Percentiles rank a stretch among this genome's conserved stretches.
Conservation (phyloP, 2,888 invertebrate genomes). For the Selenia dentaria region DNA sequence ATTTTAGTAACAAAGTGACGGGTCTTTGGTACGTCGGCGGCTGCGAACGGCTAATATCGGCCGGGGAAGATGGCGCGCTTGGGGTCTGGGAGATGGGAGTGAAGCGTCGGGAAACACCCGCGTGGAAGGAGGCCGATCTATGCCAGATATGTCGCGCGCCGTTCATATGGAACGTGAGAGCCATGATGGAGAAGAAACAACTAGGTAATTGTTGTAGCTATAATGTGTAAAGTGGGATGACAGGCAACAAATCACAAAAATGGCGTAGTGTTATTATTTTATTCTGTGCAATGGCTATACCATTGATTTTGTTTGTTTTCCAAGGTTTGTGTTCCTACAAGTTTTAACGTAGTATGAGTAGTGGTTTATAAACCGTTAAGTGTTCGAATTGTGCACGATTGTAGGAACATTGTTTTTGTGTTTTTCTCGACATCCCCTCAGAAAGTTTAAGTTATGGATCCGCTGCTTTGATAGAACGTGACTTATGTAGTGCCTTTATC, state of each 20-base stretch:
- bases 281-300: too few species aligned
- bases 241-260: too few species aligned
- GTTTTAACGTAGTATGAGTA: too few species aligned
- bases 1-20: slow-evolving; percentile 93
- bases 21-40: slow-evolving; percentile 93
- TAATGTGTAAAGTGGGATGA: background rate
- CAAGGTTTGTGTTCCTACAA: too few species aligned
- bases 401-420: too few species aligned
- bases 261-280: background rate
- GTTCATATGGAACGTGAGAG: slow-evolving; percentile 99
- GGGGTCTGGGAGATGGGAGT: slow-evolving; percentile 98
- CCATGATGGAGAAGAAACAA: slow-evolving; percentile 99
- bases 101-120: slow-evolving; percentile 95
- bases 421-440: too few species aligned
- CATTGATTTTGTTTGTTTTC: too few species aligned
- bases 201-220: slow-evolving; percentile 73
- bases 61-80: slow-evolving; percentile 95
- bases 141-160: slow-evolving; percentile 98
- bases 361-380: too few species aligned
- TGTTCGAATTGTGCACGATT: too few species aligned
- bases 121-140: slow-evolving; percentile 97
- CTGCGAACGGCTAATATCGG: slow-evolving; percentile 93
- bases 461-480: too few species aligned
- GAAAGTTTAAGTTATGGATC: too few species aligned
- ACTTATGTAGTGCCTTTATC: too few species aligned